These are phyloP conservation scores for Henricia sp. DNA, from an alignment of 53 echinoderm and acorn worm genomes.

Conservation along the genomic window DNA sequence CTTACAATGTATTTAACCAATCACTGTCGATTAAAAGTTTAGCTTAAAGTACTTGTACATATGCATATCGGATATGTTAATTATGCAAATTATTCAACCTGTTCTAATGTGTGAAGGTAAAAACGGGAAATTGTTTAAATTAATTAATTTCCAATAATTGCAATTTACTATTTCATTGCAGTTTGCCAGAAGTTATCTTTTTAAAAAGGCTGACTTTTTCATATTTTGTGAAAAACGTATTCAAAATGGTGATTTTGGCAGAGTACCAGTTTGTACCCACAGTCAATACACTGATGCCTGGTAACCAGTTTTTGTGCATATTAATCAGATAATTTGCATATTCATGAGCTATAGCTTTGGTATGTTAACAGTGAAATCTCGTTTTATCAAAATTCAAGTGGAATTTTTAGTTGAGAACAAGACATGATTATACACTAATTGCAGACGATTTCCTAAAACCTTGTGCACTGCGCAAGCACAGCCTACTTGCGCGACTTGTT, in stretches of 20 bases:
- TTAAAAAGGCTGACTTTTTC: constrained; percentile 44
- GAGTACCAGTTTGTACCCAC: not conserved
- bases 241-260: not conserved
- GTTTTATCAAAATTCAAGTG: too few relatives aligned
- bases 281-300: not conserved
- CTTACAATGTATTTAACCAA: constrained; percentile 42
- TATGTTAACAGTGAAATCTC: too few relatives aligned
- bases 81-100: constrained; percentile 51
- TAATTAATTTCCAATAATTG: too few relatives aligned
- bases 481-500: too few relatives aligned
- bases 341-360: too few relatives aligned
- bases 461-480: too few relatives aligned
- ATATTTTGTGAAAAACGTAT: not conserved
- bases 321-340: constrained; percentile 35
- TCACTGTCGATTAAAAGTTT: constrained; percentile 25
- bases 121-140: not conserved
- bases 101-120: constrained; percentile 5
- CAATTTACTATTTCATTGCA: too few relatives aligned
- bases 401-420: too few relatives aligned
- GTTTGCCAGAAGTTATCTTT: too few relatives aligned
- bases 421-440: too few relatives aligned
- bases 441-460: too few relatives aligned
- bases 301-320: not conserved
- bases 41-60: constrained; percentile 52
- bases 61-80: constrained; percentile 30